These are phyloP conservation scores for Adelognathus sp. DNA, from an alignment of 2,888 invertebrate genomes.

Conservation along the genomic window DNA sequence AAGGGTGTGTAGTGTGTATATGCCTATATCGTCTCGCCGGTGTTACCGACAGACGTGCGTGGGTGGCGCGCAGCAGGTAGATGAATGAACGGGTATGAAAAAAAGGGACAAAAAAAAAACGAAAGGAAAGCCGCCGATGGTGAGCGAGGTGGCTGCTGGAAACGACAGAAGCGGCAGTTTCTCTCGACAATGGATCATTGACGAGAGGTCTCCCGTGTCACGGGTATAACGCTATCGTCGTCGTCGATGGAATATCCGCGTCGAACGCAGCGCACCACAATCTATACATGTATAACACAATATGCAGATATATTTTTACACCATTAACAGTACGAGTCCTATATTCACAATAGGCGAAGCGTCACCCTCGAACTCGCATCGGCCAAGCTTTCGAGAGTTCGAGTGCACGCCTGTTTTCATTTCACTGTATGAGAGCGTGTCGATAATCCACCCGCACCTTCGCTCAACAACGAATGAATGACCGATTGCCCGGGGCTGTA, in stretches of 20 bases:
- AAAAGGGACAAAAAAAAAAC: not conserved
- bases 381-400: constrained; percentile 20
- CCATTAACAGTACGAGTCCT: not conserved
- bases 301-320: not conserved
- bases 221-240: constrained; percentile 2
- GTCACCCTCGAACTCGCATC: not conserved
- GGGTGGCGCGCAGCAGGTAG: not conserved
- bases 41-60: not conserved
- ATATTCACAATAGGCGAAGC: not conserved
- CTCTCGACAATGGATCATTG: constrained; percentile 33
- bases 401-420: constrained; percentile 21
- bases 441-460: constrained; percentile 53
- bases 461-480: constrained; percentile 36
- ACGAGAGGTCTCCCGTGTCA: constrained; percentile 7
- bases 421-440: constrained; percentile 28
- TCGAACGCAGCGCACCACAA: not conserved
- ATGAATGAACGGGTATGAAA: not conserved
- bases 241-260: not conserved
- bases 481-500: constrained; percentile 31
- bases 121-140: constrained; percentile 4
- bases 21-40: not conserved
- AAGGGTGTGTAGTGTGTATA: too few relatives aligned
- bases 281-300: not conserved
- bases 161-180: constrained; percentile 5
- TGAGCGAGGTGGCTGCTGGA: not conserved